These are phyloP conservation scores for Tetranychus piercei DNA, from an alignment of 2,888 invertebrate genomes.

Conservation along the genomic window DNA sequence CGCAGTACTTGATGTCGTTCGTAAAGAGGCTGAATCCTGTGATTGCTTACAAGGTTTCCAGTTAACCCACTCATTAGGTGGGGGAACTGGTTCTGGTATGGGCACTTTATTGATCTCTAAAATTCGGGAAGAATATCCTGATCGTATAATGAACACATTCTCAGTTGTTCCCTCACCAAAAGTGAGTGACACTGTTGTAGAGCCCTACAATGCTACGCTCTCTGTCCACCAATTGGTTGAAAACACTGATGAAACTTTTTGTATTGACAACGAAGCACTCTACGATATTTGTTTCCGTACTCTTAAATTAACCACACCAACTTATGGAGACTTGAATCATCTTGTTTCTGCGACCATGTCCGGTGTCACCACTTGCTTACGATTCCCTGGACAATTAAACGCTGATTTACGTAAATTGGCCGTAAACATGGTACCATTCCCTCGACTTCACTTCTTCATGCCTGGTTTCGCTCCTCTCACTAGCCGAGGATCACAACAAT, in stretches of 20 bases:
- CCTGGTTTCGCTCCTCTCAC: conserved; percentile 28
- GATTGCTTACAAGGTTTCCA: conserved; percentile 53
- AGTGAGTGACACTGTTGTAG: conserved; percentile 49
- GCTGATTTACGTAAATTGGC: conserved; percentile 77
- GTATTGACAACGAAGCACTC: conserved; percentile 53
- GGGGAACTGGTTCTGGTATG: conserved; percentile 74
- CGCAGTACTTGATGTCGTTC: conserved; percentile 42
- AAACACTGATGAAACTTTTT: conserved; percentile 72
- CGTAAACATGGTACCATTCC: conserved; percentile 95
- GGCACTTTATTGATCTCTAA: conserved; percentile 69
- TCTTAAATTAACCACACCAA: conserved; percentile 38
- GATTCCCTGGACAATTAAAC: conserved; percentile 83
- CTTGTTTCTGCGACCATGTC: conserved; percentile 50
- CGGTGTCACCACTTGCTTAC: conserved; percentile 68
- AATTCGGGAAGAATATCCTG: conserved; percentile 68
- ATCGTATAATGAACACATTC: conserved; percentile 41
- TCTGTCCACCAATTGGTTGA: conserved; percentile 70
- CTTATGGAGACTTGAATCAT: conserved; percentile 40
- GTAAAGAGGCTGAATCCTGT: conserved; percentile 41
- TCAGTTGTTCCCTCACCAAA: conserved; percentile 61
- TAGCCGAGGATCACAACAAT: conserved; percentile 28
- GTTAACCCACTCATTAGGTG: conserved; percentile 62
- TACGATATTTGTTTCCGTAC: conserved; percentile 53
- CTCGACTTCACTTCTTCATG: conserved; percentile 41
- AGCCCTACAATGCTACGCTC: conserved; percentile 53